Base-by-base conservation (phyloP, 1,140 invertebrate genomes). In the Limonius californicus region DNA sequence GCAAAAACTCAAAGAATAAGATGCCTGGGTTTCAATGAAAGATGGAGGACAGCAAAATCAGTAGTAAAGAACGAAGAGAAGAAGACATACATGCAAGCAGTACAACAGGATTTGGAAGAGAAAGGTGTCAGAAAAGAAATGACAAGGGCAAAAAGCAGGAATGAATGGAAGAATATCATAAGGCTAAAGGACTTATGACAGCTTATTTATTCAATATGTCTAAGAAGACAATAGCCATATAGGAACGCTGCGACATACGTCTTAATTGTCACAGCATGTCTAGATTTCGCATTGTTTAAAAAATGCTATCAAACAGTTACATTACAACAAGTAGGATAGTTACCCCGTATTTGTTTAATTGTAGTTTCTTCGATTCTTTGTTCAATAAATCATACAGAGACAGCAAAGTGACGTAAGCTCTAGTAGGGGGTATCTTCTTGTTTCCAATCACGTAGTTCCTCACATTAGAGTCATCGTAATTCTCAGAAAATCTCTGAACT, bases 341-440 rank as follows among this genome's bases (percentile, higher is more conserved):
- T 70, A 83, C 82, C 62, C 72, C 74, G 67, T 77, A 83, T 66
- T 80, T 80, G 42, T 78, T 81, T 1, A 83, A 73, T 27, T 75
- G 76, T 56, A 82, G 74, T 32, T 75, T 79, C 70, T 83, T 84
- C 0, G 81, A 77, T 57, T 84, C 83, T 60, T 82, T 79, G 67
- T 81, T 83, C 15, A 84, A 64, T 1, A 80, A 73, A 70, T 84
- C 83, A 62, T 83, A 84, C 18, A 84, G 61, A 8, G 82, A 70
- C 27, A 83, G 58, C 35, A 84, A 67, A n/a, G 79, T 76, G 19
- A 83, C 70, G 35, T 76, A 77, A 2, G 75, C 75, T n/a, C 65
- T 69, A 2, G 74, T 76, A 1, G 74, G 74, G 1, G 74, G 74
- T 27, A 62, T 54, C 54, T 61, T 66, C 35, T 72, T 76, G 42